These are phyloP conservation scores for Pharmacophagus antenor DNA, from an alignment of 2,888 invertebrate species.

Conservation along the genomic window DNA sequence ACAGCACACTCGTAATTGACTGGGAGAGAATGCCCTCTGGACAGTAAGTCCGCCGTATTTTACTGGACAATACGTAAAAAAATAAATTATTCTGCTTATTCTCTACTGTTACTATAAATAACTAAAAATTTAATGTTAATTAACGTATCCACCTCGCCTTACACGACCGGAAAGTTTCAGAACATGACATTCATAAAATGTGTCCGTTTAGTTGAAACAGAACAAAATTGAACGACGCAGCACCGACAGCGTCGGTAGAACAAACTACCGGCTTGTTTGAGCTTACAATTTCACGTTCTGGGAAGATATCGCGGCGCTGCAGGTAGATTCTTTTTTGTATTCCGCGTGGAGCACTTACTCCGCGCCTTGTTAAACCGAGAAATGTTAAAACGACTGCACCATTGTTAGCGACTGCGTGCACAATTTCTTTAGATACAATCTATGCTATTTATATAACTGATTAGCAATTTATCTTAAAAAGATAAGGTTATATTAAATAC, in stretches of 20 bases:
- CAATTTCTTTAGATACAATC: slow-evolving; percentile 16
- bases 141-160: too few relatives aligned
- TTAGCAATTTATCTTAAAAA: too few relatives aligned
- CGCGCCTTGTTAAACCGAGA: slow-evolving; percentile 41
- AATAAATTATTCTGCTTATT: too few relatives aligned
- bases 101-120: too few relatives aligned
- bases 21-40: too few relatives aligned
- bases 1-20: too few relatives aligned
- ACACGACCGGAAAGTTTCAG: background rate
- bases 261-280: slow-evolving; percentile 62
- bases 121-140: too few relatives aligned
- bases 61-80: too few relatives aligned
- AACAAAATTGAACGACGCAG: slow-evolving; percentile 16
- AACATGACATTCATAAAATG: background rate
- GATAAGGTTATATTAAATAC: too few relatives aligned
- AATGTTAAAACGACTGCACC: slow-evolving; percentile 35
- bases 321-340: slow-evolving; percentile 60
- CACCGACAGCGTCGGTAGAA: slow-evolving; percentile 45
- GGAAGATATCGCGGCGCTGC: slow-evolving; percentile 57
- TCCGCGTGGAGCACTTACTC: slow-evolving; percentile 37
- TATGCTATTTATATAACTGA: background rate
- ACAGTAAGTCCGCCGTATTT: too few relatives aligned
- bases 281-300: slow-evolving; percentile 71
- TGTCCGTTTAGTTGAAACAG: background rate
- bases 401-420: slow-evolving; percentile 22